Evolutionary conservation across 2,888 invertebrate species (phyloP).

Genomic region (Drosophila differens): DNA sequence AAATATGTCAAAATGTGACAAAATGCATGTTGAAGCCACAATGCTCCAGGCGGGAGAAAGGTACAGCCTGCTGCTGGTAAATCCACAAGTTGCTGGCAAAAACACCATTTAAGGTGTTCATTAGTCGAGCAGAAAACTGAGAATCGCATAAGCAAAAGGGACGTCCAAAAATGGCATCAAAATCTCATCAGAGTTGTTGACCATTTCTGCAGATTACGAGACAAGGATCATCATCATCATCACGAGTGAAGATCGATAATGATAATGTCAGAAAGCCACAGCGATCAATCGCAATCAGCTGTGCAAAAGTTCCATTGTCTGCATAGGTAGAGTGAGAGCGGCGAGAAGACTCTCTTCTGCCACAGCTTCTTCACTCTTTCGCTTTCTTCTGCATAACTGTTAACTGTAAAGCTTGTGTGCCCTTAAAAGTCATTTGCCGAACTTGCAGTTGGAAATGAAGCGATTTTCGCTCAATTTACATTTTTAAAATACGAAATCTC

Average conservation of each 20-base stretch:
- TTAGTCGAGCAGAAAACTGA: slow-evolving; percentile 56
- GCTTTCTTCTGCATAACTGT: slow-evolving; percentile 57
- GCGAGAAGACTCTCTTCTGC: not conserved
- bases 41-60: slow-evolving; percentile 44
- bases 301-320: slow-evolving; percentile 20
- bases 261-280: slow-evolving; percentile 39
- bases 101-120: slow-evolving; percentile 77
- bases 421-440: slow-evolving; percentile 42
- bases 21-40: slow-evolving; percentile 69
- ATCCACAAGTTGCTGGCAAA: slow-evolving; percentile 47
- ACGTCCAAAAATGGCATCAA: slow-evolving; percentile 81
- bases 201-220: slow-evolving; percentile 73
- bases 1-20: slow-evolving; percentile 82
- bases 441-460: slow-evolving; percentile 57
- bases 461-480: slow-evolving; percentile 77
- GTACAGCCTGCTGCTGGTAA: slow-evolving; percentile 29
- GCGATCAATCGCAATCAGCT: slow-evolving; percentile 46
- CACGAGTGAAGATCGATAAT: slow-evolving; percentile 32
- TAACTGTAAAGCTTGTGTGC: slow-evolving; percentile 50
- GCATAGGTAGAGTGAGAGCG: not conserved
- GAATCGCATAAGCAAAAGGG: slow-evolving; percentile 42
- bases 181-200: slow-evolving; percentile 80
- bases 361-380: slow-evolving; percentile 16
- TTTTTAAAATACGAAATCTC: slow-evolving; percentile 61
- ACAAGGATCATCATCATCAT: slow-evolving; percentile 42